Evolutionary conservation across 2,797 vertebrate species (phyloP).

Genomic region (Phylloscopus collybita): DNA sequence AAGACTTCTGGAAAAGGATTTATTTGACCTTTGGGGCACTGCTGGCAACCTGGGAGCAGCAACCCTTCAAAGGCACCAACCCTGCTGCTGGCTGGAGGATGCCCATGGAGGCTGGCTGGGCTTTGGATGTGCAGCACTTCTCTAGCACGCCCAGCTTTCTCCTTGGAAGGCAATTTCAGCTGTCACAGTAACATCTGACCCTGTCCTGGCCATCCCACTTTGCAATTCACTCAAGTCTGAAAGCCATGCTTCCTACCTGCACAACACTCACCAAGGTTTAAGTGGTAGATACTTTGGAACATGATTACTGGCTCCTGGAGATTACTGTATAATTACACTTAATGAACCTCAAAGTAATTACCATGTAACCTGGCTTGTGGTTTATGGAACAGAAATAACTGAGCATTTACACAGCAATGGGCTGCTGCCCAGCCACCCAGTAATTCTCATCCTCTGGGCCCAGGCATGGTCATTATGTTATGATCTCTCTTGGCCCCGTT

Average conservation of each 20-base stretch:
- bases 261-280: slow-evolving; percentile 15
- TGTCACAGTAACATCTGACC: not conserved
- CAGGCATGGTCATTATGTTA: not conserved
- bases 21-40: not conserved
- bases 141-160: not conserved
- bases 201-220: not conserved
- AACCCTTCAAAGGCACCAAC: not conserved
- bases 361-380: slow-evolving; percentile 50
- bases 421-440: slow-evolving; percentile 45
- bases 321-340: slow-evolving; percentile 71
- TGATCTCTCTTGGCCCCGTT: not conserved
- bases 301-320: slow-evolving; percentile 65
- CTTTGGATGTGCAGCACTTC: not conserved
- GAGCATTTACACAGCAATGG: slow-evolving; percentile 47
- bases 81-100: not conserved
- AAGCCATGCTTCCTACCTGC: slow-evolving; percentile 62
- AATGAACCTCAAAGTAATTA: slow-evolving; percentile 73
- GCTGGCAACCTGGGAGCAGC: not conserved
- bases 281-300: slow-evolving; percentile 63
- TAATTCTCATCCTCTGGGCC: slow-evolving; percentile 30
- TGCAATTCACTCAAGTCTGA: not conserved
- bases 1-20: not conserved
- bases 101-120: not conserved
- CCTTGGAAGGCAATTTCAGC: not conserved
- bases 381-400: slow-evolving; percentile 67